Evolutionary conservation across 2,888 invertebrate genomes (phyloP).

Genomic region (Cosmorhoe ocellata): DNA sequence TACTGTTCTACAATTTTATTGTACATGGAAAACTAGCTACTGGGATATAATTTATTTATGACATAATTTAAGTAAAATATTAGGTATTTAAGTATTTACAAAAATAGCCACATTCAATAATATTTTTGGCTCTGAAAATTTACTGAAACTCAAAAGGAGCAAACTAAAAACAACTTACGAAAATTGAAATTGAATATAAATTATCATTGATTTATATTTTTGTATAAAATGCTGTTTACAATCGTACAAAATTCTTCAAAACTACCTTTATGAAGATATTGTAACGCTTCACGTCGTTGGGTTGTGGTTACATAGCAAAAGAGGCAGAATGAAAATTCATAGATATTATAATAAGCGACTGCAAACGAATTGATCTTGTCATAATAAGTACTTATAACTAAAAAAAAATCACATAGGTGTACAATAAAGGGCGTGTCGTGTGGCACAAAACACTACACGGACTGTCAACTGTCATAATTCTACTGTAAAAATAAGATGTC

Average conservation of each 20-base stretch:
- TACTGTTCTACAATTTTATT: slow-evolving; percentile 78
- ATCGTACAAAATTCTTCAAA: slow-evolving; percentile 60
- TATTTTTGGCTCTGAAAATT: slow-evolving; percentile 59
- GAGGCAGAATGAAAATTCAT: slow-evolving; percentile 36
- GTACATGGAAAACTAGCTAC: slow-evolving; percentile 80
- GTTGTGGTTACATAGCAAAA: slow-evolving; percentile 39
- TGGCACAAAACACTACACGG: slow-evolving; percentile 13
- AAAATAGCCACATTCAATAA: slow-evolving; percentile 76
- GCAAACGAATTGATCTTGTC: slow-evolving; percentile 24
- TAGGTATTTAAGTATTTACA: slow-evolving; percentile 71
- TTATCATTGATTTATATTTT: slow-evolving; percentile 34
- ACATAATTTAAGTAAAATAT: slow-evolving; percentile 78
- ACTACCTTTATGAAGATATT: slow-evolving; percentile 42
- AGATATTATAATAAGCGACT: slow-evolving; percentile 24
- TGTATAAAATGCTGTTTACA: slow-evolving; percentile 56
- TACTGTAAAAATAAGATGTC: slow-evolving; percentile 16
- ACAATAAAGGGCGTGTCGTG: slow-evolving; percentile 20
- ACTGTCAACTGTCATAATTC: slow-evolving; percentile 8
- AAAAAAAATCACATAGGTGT: slow-evolving; percentile 20
- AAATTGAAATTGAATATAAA: slow-evolving; percentile 31
- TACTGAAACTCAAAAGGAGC: slow-evolving; percentile 55
- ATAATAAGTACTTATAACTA: slow-evolving; percentile 15
- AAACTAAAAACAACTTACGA: slow-evolving; percentile 47
- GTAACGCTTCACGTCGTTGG: slow-evolving; percentile 30
- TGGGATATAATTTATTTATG: slow-evolving; percentile 73